Conservation (phyloP, 2,888 invertebrate species). For the Dioctria rufipes region DNA sequence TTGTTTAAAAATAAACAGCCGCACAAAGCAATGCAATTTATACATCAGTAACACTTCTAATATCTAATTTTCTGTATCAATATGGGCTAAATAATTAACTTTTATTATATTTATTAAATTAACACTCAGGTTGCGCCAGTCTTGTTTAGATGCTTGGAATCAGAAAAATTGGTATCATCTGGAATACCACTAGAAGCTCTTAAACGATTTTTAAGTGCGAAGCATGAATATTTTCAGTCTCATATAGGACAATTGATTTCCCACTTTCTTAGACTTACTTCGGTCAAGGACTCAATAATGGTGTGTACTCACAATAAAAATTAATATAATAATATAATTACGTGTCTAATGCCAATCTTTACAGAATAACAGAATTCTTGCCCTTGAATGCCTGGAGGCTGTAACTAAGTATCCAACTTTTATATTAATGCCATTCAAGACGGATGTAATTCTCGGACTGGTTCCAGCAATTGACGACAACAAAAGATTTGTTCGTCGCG, state of each 20-base stretch:
- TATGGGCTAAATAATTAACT: too few relatives aligned
- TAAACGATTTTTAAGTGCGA: slow-evolving; percentile 66
- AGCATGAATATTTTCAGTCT: slow-evolving; percentile 66
- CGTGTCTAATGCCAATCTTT: slow-evolving; percentile 58
- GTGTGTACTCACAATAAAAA: slow-evolving; percentile 59
- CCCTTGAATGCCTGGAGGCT: slow-evolving; percentile 80
- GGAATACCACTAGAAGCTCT: slow-evolving; percentile 66
- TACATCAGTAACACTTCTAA: too few relatives aligned
- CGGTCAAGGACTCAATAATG: slow-evolving; percentile 65
- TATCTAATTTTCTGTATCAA: too few relatives aligned
- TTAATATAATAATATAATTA: slow-evolving; percentile 53
- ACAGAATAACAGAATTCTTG: slow-evolving; percentile 84
- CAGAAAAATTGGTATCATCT: slow-evolving; percentile 63
- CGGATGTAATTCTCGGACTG: slow-evolving; percentile 77
- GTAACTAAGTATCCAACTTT: slow-evolving; percentile 78
- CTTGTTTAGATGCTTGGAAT: slow-evolving; percentile 68
- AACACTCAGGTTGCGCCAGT: slow-evolving; percentile 65
- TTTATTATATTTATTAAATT: too few relatives aligned
- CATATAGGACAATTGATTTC: slow-evolving; percentile 68
- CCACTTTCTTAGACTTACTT: slow-evolving; percentile 66
- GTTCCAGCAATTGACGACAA: slow-evolving; percentile 83
- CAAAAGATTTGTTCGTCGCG: slow-evolving; percentile 86
- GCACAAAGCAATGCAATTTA: too few relatives aligned
- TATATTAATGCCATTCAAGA: slow-evolving; percentile 79
- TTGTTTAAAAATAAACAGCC: too few relatives aligned